Conservation (phyloP, 2,113 vertebrate species). For the Hyperopisus bebe region DNA sequence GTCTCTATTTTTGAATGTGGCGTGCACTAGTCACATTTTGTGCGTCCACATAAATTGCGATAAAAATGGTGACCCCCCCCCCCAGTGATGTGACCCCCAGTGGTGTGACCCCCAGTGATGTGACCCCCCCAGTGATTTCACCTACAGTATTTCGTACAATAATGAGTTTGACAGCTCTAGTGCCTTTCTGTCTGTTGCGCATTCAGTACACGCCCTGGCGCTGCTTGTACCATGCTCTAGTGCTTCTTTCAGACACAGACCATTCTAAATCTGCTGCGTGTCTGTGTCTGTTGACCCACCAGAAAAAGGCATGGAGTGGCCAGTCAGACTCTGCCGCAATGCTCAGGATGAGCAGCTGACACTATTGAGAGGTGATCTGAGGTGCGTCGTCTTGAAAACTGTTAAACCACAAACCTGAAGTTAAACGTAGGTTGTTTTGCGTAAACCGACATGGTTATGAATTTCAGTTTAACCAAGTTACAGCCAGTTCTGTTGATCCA, state of each 20-base stretch:
- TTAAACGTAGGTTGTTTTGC: neutral
- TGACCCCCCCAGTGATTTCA: neutral
- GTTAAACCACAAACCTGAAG: neutral
- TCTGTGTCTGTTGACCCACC: neutral
- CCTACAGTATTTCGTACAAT: neutral
- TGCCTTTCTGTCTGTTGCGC: neutral
- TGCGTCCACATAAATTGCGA: neutral
- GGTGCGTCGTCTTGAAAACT: neutral
- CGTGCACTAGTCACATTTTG: neutral
- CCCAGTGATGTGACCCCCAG: no score
- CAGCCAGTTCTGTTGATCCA: neutral
- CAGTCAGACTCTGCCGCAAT: neutral
- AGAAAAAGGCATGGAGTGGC: neutral
- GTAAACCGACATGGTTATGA: neutral
- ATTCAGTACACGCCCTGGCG: neutral
- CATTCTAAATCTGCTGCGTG: neutral
- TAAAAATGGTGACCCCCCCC: neutral
- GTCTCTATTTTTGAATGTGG: neutral
- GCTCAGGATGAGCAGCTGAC: neutral
- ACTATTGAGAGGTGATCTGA: neutral
- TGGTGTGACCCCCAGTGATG: no score
- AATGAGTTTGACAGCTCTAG: neutral
- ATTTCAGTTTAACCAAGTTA: neutral
- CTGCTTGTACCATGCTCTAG: no score
- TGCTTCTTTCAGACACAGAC: neutral